Evolutionary conservation across 2,888 invertebrate genomes (phyloP).

Genomic region (Clusia tigrina): DNA sequence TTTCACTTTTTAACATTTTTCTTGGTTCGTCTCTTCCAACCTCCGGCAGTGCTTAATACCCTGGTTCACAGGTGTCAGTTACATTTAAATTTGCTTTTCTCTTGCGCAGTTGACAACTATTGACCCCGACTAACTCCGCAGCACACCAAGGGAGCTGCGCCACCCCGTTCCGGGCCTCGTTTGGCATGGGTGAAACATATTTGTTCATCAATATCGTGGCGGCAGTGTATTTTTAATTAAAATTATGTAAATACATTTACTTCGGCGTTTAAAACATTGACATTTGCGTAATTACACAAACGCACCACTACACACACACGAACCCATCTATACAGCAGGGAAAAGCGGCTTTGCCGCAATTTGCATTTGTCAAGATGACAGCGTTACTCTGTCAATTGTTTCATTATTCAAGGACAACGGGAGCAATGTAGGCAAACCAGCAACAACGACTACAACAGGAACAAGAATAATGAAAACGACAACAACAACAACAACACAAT

Average conservation of each 20-base stretch:
- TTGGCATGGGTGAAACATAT: not conserved
- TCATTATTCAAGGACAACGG: constrained; percentile 5
- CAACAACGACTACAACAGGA: not conserved
- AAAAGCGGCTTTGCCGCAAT: constrained; percentile 25
- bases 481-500: not conserved
- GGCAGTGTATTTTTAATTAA: constrained; percentile 47
- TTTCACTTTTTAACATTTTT: constrained; percentile 35
- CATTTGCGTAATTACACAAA: constrained; percentile 45
- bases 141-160: not conserved
- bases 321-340: not conserved
- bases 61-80: constrained; percentile 12
- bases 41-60: not conserved
- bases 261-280: constrained; percentile 32
- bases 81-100: not conserved
- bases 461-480: not conserved
- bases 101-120: constrained; percentile 5
- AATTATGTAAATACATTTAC: constrained; percentile 57
- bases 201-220: constrained; percentile 6
- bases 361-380: constrained; percentile 41
- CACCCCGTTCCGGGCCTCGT: not conserved
- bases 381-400: constrained; percentile 5
- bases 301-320: not conserved
- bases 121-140: not conserved
- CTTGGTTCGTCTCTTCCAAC: not conserved
- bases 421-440: too few relatives aligned